These are phyloP conservation scores for Oncorhynchus keta DNA, from an alignment of 2,113 vertebrate genomes.

Conservation along the genomic window DNA sequence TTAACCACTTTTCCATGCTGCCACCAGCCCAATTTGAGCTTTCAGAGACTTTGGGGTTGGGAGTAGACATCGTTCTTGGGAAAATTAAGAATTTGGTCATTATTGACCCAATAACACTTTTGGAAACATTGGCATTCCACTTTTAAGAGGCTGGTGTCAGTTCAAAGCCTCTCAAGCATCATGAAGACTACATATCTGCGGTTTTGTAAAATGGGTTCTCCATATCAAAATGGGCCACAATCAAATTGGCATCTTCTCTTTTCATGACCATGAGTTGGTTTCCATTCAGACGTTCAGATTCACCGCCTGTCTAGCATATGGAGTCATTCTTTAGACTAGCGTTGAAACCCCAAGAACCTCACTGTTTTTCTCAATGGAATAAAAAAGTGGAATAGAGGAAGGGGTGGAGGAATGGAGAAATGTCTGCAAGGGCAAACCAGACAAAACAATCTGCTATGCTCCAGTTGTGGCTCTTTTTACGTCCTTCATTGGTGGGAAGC, in stretches of 20 bases:
- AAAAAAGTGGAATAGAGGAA: conserved; percentile 3
- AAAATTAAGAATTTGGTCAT: conserved; percentile 49
- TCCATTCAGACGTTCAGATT: conserved; percentile 45
- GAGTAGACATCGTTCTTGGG: conserved; percentile 17
- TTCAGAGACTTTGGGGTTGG: neutral
- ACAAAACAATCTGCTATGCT: conserved; percentile 21
- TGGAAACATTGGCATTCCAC: conserved; percentile 51
- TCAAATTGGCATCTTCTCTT: conserved; percentile 47
- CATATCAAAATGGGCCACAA: conserved; percentile 56
- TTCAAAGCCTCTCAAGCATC: conserved; percentile 45
- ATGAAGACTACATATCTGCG: conserved; percentile 55
- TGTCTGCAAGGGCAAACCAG: neutral
- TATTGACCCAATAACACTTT: conserved; percentile 39
- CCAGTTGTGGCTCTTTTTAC: neutral
- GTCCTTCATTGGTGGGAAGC: neutral
- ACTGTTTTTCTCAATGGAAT: conserved; percentile 31
- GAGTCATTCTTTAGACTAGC: conserved; percentile 52
- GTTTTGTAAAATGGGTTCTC: conserved; percentile 57
- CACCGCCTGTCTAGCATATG: conserved; percentile 41
- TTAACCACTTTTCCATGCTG: neutral
- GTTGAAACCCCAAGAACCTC: conserved; percentile 40
- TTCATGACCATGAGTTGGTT: conserved; percentile 31
- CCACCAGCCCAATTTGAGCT: neutral
- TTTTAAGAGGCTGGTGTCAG: conserved; percentile 22
- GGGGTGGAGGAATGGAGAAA: conserved; percentile 15